Evolutionary conservation across 2,888 invertebrate species (phyloP), one percentile per base, ranked within the genome.

Genomic region (Cosmopolites sordidus): DNA sequence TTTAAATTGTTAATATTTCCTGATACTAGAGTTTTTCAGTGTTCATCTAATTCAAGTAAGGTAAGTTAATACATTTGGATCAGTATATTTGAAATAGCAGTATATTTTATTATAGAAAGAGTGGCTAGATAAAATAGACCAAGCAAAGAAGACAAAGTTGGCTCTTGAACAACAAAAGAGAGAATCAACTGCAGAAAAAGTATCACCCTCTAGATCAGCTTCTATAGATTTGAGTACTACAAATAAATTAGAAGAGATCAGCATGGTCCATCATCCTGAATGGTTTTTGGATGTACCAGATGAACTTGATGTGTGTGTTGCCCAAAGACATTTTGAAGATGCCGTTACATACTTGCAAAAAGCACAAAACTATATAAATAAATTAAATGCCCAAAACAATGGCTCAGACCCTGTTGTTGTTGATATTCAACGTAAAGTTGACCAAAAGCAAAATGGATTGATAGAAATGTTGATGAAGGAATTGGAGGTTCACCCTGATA

Each of bases 1-100:
- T 94, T 97, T 67, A 97, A 97, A 75, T 83, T 97, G 8, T 78
- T 97, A 60, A 93, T 92, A 47, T 95, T 95, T 68, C 95, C 96
- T 16, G 93, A 94, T 62, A 89, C 93, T 0, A 83, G 92, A 69
- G 87, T 94, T 43, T 94, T 93, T 73, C 92, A 94, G 69, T 92
- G 93, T 66, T 86, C 90, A 58, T 88, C 88, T 62, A 81, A 86
- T 68, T 77, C 86, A 62, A 69, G 64, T 46, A 75, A 75, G 66
- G 74, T 72, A 64, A 33, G 33, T 27, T n/a, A n/a, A n/a, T n/a
- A n/a, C n/a, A n/a, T n/a, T n/a, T n/a, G n/a, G n/a, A n/a, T n/a
- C n/a, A n/a, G n/a, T n/a, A n/a, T n/a, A n/a, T n/a, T n/a, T n/a
- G n/a, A n/a, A n/a, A n/a, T n/a, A n/a, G n/a, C n/a, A n/a, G n/a